Evolutionary conservation across 2,888 invertebrate genomes (phyloP).

Genomic region (Noctua pronuba): DNA sequence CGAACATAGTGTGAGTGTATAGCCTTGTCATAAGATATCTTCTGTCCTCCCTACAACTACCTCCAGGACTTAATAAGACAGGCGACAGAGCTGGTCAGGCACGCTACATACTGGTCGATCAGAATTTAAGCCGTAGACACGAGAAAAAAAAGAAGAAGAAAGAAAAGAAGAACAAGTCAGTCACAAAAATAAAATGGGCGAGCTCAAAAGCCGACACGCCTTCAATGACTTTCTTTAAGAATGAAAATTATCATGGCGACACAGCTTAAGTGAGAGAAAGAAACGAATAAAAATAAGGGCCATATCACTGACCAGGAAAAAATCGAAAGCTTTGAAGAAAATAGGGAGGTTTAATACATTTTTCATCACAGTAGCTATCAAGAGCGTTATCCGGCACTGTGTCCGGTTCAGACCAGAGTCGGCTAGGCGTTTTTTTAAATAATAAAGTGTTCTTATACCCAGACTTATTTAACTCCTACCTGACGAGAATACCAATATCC

Average conservation of each 20-base stretch:
- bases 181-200: not conserved
- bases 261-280: not conserved
- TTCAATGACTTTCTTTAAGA: not conserved
- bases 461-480: not conserved
- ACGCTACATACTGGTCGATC: not conserved
- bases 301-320: not conserved
- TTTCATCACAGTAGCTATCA: not conserved
- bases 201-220: not conserved
- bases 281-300: not conserved
- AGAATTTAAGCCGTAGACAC: not conserved
- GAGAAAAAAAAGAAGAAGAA: not conserved
- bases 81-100: not conserved
- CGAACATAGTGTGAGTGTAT: not conserved
- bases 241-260: not conserved
- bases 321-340: not conserved
- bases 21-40: not conserved
- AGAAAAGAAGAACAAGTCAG: not conserved
- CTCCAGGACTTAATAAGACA: not conserved
- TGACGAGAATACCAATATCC: slow-evolving; percentile 35
- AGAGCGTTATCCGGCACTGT: no score
- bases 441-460: not conserved
- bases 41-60: not conserved
- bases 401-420: not conserved
- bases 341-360: not conserved
- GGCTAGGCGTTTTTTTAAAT: not conserved